Evolutionary conservation across 2,797 vertebrate species (phyloP).

Genomic region (Tapirus indicus): DNA sequence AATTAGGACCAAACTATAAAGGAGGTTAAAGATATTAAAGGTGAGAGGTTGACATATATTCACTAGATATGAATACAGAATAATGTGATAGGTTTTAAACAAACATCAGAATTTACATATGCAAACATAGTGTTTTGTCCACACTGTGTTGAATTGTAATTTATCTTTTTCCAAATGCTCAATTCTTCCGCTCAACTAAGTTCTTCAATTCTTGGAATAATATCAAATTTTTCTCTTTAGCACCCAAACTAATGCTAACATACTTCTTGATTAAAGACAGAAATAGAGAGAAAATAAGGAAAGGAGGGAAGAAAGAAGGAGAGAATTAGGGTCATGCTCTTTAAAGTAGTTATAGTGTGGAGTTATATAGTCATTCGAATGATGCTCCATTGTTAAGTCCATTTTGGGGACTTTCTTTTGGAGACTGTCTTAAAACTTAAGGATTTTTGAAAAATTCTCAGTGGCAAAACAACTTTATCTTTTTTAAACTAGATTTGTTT

Average conservation of each 20-base stretch:
- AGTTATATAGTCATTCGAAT: not conserved
- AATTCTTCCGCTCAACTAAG: not conserved
- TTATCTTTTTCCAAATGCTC: conserved; percentile 12
- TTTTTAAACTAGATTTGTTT: conserved; percentile 8
- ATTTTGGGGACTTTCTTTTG: not conserved
- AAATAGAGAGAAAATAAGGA: not conserved
- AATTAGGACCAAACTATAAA: conserved; percentile 8
- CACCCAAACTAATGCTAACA: not conserved
- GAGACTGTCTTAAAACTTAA: not conserved
- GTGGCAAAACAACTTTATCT: not conserved
- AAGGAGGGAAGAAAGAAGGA: not conserved
- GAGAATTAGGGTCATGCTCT: not conserved
- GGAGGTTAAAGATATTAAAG: not conserved
- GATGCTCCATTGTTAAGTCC: not conserved
- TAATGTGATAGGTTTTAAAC: not conserved
- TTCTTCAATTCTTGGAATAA: not conserved
- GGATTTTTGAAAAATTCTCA: not conserved
- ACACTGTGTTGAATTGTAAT: not conserved
- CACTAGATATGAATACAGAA: conserved; percentile 3
- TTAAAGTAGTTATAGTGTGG: not conserved
- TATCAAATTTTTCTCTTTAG: not conserved
- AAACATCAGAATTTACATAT: not conserved
- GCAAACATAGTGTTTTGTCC: not conserved
- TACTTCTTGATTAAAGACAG: not conserved
- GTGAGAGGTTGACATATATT: not conserved